phyloP scores from a whole-genome alignment of 1,140 invertebrate genomes.

The Lepidurus apus region DNA sequence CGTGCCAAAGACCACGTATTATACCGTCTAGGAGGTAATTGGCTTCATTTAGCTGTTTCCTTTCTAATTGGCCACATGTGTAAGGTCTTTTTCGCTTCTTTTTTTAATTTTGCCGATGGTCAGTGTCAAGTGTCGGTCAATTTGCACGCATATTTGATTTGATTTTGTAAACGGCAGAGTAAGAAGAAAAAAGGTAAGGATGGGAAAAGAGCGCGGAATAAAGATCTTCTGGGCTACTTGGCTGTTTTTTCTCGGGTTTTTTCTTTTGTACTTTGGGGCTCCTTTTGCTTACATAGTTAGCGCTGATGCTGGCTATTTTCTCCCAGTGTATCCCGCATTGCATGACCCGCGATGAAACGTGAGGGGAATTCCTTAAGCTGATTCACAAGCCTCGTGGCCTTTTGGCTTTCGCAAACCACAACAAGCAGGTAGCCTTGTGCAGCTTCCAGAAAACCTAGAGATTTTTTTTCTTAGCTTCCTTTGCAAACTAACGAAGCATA shows the following conservation, averaged over 20 bases:
- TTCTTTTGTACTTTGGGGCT: not conserved
- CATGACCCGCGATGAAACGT: not conserved
- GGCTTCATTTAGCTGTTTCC: no score
- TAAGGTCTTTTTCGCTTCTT: no score
- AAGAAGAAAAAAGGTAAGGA: not conserved
- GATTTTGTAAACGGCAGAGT: not conserved
- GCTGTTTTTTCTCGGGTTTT: no score
- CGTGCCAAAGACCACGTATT: no score
- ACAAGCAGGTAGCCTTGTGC: conserved; percentile 2
- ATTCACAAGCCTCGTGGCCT: conserved; percentile 6
- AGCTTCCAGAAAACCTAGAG: not conserved
- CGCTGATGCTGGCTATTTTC: conserved; percentile 3
- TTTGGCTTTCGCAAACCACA: not conserved
- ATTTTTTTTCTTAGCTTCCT: not conserved
- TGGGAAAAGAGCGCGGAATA: not conserved
- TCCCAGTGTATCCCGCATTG: not conserved
- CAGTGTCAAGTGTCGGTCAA: no score
- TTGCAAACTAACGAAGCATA: not conserved
- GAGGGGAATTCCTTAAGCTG: conserved; percentile 15
- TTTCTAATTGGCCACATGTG: no score
- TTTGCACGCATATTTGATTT: no score
- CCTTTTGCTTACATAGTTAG: conserved; percentile 5
- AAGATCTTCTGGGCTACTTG: not conserved
- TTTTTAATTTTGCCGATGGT: no score
- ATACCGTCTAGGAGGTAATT: no score